Base-by-base conservation (phyloP, 1,140 invertebrate genomes). In the Sminthurinus signatus region DNA sequence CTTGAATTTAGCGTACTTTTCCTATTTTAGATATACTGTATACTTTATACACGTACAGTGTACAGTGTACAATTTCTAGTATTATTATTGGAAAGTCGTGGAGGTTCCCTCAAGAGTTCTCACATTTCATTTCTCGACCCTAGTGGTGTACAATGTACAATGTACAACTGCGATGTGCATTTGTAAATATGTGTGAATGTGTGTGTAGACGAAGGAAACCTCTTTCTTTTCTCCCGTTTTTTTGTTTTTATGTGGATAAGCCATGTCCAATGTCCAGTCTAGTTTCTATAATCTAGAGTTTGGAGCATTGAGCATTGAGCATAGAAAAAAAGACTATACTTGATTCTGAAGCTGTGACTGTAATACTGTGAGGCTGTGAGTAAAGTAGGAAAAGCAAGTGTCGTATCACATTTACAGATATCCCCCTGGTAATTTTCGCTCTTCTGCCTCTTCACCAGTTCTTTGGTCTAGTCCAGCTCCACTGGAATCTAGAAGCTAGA, bases 321-420 rank as follows among this genome's bases (percentile, higher is more conserved):
- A n/a, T n/a, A n/a, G n/a, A n/a, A n/a, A n/a, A n/a, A n/a, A n/a
- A n/a, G n/a, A n/a, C n/a, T n/a, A n/a, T n/a, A n/a, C n/a, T n/a
- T n/a, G n/a, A n/a, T n/a, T n/a, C n/a, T n/a, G n/a, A n/a, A n/a
- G n/a, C n/a, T n/a, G n/a, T n/a, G n/a, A n/a, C n/a, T 19, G 46
- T 48, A 12, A 10, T 8, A 23, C 10, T 48, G 46, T n/a, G 10
- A 12, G 39, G 10, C 10, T 42, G 39, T 42, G n/a, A 12, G 39
- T 42, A n/a, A 12, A 42, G 36, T 25, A 21, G 42, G 32, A 32
- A 42, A 60, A 51, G 31, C 58, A 60, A 62, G 60, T 54, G 60
- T 52, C 46, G 60, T 54, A 54, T 62, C 60, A 39, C 52, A 62
- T 62, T 62, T 50, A 39, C 52, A 62, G 52, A 39, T 60, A 60